Evolutionary conservation across 2,113 vertebrate species (phyloP).

Genomic region (Rhineura floridana): DNA sequence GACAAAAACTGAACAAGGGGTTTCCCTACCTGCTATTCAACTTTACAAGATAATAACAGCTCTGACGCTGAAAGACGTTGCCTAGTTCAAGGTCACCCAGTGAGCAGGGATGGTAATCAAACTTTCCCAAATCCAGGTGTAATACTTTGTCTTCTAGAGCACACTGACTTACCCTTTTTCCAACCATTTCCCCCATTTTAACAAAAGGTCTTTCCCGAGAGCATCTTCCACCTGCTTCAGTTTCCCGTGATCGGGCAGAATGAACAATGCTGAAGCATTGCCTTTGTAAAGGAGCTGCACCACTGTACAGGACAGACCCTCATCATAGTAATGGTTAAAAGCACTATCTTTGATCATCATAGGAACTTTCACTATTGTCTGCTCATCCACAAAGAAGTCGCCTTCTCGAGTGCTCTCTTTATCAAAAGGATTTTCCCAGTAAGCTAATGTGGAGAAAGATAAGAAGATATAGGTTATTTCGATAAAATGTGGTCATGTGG

Average conservation of each 20-base stretch:
- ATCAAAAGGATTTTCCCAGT: conserved; percentile 81
- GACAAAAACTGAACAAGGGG: background rate
- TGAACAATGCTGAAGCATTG: conserved; percentile 77
- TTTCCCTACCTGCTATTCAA: background rate
- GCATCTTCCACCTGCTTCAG: conserved; percentile 71
- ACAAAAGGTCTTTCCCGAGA: conserved; percentile 32
- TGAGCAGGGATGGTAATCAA: background rate
- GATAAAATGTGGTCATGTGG: background rate
- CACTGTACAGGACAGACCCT: conserved; percentile 57
- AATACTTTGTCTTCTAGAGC: background rate
- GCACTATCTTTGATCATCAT: background rate
- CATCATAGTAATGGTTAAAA: conserved; percentile 47
- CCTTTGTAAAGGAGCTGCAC: conserved; percentile 80
- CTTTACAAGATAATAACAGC: background rate
- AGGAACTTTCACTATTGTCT: conserved; percentile 21
- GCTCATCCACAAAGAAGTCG: conserved; percentile 60
- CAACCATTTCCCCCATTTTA: background rate
- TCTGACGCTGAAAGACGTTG: background rate
- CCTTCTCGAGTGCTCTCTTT: conserved; percentile 40
- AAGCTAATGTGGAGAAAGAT: conserved; percentile 59
- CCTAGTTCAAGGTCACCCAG: background rate
- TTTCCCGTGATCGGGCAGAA: conserved; percentile 77
- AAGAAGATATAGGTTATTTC: background rate
- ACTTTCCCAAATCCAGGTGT: background rate
- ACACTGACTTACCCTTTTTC: background rate